Conservation (phyloP, 2,888 invertebrate species). For the Cantharis flavilabris region DNA sequence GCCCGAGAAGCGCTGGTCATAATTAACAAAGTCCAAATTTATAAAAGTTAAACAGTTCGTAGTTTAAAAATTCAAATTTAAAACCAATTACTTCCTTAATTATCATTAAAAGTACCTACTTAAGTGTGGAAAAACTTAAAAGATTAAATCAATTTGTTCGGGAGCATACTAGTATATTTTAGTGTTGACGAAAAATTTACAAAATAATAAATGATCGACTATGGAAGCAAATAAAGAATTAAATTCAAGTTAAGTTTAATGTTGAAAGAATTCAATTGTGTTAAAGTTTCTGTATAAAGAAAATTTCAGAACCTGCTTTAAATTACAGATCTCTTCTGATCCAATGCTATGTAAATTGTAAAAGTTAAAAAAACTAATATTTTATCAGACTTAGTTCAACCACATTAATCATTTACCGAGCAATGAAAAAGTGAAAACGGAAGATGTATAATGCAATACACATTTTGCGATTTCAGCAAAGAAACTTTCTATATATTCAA, state of each 20-base stretch:
- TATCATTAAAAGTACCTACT: background rate
- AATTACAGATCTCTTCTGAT: slow-evolving; percentile 7
- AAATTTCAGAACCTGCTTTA: background rate
- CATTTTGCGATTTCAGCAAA: slow-evolving; percentile 4
- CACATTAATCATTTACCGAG: slow-evolving; percentile 29
- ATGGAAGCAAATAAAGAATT: background rate
- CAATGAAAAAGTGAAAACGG: slow-evolving; percentile 20
- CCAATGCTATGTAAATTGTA: slow-evolving; percentile 26
- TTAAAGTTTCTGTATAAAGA: background rate
- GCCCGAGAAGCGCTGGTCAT: background rate
- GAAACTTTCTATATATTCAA: background rate
- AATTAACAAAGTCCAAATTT: background rate
- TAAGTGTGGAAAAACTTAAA: background rate
- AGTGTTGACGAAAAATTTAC: background rate
- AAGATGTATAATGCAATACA: slow-evolving; percentile 14
- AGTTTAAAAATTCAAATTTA: background rate
- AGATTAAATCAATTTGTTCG: background rate
- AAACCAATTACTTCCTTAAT: background rate
- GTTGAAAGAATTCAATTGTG: background rate
- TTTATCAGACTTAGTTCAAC: slow-evolving; percentile 24
- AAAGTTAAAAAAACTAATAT: slow-evolving; percentile 30
- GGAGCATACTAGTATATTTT: background rate
- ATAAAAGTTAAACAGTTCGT: background rate
- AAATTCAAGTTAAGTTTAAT: background rate
- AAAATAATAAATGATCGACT: background rate